Evolutionary conservation across 2,888 invertebrate genomes (phyloP), one percentile per base, ranked within the genome.

Genomic region (Cephus pygmeus): DNA sequence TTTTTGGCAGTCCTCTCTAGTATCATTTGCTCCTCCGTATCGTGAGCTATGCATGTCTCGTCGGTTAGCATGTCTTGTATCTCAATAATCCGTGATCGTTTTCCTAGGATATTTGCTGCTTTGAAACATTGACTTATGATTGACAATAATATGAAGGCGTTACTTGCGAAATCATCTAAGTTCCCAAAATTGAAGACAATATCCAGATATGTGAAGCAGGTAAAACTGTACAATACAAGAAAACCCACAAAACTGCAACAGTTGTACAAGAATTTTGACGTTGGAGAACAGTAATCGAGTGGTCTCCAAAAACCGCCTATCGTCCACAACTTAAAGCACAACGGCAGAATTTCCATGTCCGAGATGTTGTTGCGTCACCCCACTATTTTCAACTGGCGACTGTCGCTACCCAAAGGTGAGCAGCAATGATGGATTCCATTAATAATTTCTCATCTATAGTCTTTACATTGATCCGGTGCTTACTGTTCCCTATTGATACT

Each of bases 101-200:
- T n/a, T 23, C 1, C 23, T 3, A 69, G 3, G 3, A 2, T 11
- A 69, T 69, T 23, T 11, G 69, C 4, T 30, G 69, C 69, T 23
- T 84, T 84, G 31, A 75, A 79, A 31, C 75, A 75, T 1, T 79
- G 33, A 9, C 56, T 36, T 0, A 84, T 12, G 9, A 79, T 69
- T 1, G 80, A 56, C 30, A 79, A 6, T 0, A 69, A 23, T 4
- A 69, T n/a, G n/a, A 69, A 69, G n/a, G n/a, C 11, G 31, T 12
- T 23, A 12, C 1, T 69, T 23, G 31, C 12, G 4, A 69, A 31
- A 69, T 69, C 69, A 12, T 69, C 69, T 11, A 69, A 3, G 3
- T 15, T 23, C 0, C n/a, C n/a, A n/a, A n/a, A n/a, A n/a, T n/a
- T n/a, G n/a, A n/a, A n/a, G n/a, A n/a, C n/a, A n/a, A n/a, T n/a